Conservation (phyloP, 2,888 invertebrate species). For the Mechanitis mazaeus region DNA sequence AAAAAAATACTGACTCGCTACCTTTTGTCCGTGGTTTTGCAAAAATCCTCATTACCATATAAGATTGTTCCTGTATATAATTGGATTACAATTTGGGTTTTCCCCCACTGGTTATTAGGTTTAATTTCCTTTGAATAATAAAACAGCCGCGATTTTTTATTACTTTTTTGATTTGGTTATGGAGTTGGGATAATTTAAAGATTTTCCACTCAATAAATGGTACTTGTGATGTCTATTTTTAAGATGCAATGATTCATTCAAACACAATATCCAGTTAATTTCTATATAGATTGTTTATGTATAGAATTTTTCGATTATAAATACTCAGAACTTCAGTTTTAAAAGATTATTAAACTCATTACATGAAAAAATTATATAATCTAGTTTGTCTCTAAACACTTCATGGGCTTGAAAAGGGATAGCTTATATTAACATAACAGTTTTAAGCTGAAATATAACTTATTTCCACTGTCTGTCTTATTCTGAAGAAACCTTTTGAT, state of each 20-base stretch:
- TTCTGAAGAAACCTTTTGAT: too few relatives aligned
- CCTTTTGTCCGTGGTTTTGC: background rate
- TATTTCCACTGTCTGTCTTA: too few relatives aligned
- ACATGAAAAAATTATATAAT: too few relatives aligned
- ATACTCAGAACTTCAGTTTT: background rate
- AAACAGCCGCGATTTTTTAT: background rate
- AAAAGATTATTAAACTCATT: background rate
- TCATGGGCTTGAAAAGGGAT: too few relatives aligned
- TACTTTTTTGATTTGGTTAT: background rate
- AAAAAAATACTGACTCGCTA: background rate
- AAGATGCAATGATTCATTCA: too few relatives aligned
- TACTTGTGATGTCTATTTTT: too few relatives aligned
- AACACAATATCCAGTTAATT: too few relatives aligned
- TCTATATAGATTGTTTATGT: background rate
- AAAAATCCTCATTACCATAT: background rate
- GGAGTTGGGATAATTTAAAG: background rate
- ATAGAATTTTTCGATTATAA: background rate
- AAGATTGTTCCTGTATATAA: background rate
- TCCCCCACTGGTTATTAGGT: background rate
- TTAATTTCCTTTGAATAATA: background rate
- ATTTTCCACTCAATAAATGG: background rate
- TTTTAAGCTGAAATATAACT: too few relatives aligned
- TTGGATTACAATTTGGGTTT: background rate
- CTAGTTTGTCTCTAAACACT: too few relatives aligned
- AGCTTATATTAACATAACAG: too few relatives aligned